Evolutionary conservation across 2,888 invertebrate species (phyloP).

Genomic region (Drosophila anceps): DNA sequence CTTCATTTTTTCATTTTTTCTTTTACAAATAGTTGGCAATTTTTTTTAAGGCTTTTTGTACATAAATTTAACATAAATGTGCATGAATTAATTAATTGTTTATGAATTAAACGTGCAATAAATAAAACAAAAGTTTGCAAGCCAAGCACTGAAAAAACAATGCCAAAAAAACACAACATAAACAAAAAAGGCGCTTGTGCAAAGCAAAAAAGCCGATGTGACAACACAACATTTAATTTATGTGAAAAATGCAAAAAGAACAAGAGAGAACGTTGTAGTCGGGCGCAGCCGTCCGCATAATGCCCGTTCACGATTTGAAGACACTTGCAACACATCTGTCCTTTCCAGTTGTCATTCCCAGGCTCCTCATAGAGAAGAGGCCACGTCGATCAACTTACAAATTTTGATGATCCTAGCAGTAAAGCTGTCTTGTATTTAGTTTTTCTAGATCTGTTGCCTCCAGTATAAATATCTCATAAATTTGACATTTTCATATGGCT

Average conservation of each 20-base stretch:
- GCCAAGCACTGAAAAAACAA: slow-evolving; percentile 68
- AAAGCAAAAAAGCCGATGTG: slow-evolving; percentile 56
- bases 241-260: slow-evolving; percentile 33
- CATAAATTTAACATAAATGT: slow-evolving; percentile 77
- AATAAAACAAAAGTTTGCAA: slow-evolving; percentile 61
- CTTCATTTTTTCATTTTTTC: slow-evolving; percentile 6
- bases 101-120: slow-evolving; percentile 81
- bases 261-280: neutral
- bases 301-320: neutral
- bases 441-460: too few relatives aligned
- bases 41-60: slow-evolving; percentile 51
- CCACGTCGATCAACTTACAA: neutral
- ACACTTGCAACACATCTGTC: too few relatives aligned
- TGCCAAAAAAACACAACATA: slow-evolving; percentile 68
- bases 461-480: too few relatives aligned
- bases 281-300: neutral
- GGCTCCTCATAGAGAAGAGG: neutral
- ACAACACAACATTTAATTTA: slow-evolving; percentile 60
- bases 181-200: slow-evolving; percentile 70
- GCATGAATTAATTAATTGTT: slow-evolving; percentile 82
- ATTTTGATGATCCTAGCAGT: too few relatives aligned
- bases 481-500: too few relatives aligned
- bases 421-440: too few relatives aligned
- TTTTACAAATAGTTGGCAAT: slow-evolving; percentile 12
- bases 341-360: too few relatives aligned